Evolutionary conservation across 2,113 vertebrate genomes (phyloP).

Genomic region (Prionailurus bengalensis): DNA sequence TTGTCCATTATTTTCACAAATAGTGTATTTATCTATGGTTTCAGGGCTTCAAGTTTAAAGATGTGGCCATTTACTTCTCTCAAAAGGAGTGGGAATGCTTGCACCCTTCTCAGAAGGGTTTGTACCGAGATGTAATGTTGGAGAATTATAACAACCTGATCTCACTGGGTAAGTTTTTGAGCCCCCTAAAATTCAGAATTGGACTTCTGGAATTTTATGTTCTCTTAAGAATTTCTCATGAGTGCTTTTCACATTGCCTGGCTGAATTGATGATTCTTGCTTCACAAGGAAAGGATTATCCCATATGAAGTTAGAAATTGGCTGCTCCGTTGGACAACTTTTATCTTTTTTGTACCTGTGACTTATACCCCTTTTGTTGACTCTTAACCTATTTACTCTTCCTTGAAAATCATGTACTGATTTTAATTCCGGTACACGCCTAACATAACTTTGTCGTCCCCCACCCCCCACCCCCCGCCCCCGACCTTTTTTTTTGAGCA

Average conservation of each 20-base stretch:
- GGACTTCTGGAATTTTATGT: background rate
- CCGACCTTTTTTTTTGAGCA: background rate
- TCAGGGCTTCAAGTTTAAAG: constrained; percentile 70
- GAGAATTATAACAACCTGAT: constrained; percentile 67
- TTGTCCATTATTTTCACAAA: background rate
- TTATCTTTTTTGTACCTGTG: background rate
- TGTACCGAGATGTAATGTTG: constrained; percentile 72
- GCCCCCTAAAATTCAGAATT: background rate
- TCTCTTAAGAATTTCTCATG: background rate
- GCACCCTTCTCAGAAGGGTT: constrained; percentile 36
- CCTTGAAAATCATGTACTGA: background rate
- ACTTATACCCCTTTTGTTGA: background rate
- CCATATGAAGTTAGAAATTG: background rate
- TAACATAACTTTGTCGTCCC: background rate
- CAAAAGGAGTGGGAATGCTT: constrained; percentile 68
- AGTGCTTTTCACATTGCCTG: background rate
- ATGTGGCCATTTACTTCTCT: constrained; percentile 77
- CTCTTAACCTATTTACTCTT: background rate
- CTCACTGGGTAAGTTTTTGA: constrained; percentile 62
- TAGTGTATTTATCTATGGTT: constrained; percentile 32
- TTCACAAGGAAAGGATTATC: background rate
- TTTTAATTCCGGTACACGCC: constrained; percentile 16
- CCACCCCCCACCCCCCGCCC: too few relatives aligned
- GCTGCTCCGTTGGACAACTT: background rate
- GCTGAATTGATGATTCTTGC: background rate